Evolutionary conservation across 2,888 invertebrate genomes (phyloP).

Genomic region (Fragum fragum): DNA sequence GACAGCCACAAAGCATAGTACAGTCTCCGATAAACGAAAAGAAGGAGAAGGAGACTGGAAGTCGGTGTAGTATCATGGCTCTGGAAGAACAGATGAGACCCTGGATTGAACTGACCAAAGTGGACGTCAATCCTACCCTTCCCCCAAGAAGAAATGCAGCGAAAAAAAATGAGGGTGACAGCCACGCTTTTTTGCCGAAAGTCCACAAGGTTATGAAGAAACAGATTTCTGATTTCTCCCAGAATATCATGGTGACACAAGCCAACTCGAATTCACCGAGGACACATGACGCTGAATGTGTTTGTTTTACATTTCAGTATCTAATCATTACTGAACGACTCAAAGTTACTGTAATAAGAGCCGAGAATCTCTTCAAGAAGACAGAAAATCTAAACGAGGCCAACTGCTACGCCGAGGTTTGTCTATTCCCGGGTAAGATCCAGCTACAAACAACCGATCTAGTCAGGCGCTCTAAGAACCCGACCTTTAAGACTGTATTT

Average conservation of each 20-base stretch:
- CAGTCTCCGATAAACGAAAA: neutral
- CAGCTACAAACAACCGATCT: slow-evolving; percentile 28
- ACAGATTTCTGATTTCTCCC: neutral
- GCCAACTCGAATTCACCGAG: neutral
- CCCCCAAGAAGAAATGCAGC: neutral
- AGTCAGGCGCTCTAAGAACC: slow-evolving; percentile 24
- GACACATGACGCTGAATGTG: neutral
- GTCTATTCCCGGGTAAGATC: slow-evolving; percentile 49
- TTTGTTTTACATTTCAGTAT: slow-evolving; percentile 47
- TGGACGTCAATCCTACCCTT: slow-evolving; percentile 5
- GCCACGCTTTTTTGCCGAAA: neutral
- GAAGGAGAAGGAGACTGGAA: neutral
- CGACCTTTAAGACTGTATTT: slow-evolving; percentile 27
- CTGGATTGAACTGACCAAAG: slow-evolving; percentile 21
- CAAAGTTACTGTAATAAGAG: slow-evolving; percentile 43
- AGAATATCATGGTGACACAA: neutral
- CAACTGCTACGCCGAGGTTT: slow-evolving; percentile 34
- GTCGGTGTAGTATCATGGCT: neutral
- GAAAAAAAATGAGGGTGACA: neutral
- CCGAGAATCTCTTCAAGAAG: slow-evolving; percentile 34
- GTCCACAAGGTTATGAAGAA: neutral
- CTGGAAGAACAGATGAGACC: slow-evolving; percentile 13
- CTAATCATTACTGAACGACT: slow-evolving; percentile 48
- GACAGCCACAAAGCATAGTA: neutral
- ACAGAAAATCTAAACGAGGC: slow-evolving; percentile 10